These are phyloP conservation scores for Macrobrachium nipponense DNA, from an alignment of 1,140 invertebrate species.

Conservation along the genomic window DNA sequence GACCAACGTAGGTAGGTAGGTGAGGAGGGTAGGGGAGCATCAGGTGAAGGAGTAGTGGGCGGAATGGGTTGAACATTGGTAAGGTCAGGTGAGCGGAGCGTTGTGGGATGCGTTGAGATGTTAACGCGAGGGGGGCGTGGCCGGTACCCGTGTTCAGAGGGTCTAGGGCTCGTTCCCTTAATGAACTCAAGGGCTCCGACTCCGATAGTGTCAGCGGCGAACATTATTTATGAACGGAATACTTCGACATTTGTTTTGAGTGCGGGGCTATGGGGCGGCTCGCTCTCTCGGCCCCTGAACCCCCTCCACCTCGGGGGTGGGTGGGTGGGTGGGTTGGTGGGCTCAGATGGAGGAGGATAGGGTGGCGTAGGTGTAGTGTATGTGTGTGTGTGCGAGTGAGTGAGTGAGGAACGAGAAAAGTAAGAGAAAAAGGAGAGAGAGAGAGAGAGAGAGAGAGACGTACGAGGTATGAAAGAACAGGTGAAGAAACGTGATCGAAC, in stretches of 20 bases:
- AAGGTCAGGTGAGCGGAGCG: slow-evolving; percentile 18
- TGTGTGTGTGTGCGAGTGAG: background rate
- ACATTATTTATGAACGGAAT: slow-evolving; percentile 40
- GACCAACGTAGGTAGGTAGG: background rate
- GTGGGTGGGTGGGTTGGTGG: background rate
- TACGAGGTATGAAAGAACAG: background rate
- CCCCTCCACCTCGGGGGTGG: background rate
- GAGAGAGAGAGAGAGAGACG: background rate
- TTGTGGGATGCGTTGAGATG: slow-evolving; percentile 11
- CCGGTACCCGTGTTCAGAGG: slow-evolving; percentile 28
- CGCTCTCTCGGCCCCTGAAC: background rate
- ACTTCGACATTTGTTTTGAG: slow-evolving; percentile 21
- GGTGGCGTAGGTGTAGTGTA: background rate
- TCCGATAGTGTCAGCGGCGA: slow-evolving; percentile 27
- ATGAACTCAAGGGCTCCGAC: slow-evolving; percentile 47
- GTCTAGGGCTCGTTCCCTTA: slow-evolving; percentile 25
- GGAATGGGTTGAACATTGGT: background rate
- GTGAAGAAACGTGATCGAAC: background rate
- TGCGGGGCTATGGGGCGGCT: background rate
- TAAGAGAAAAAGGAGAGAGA: background rate
- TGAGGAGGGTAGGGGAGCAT: background rate
- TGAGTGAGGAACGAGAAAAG: background rate
- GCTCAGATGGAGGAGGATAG: background rate
- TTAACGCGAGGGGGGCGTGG: slow-evolving; percentile 39
- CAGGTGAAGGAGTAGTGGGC: background rate